A percentile compares a stretch with the other conserved stretches of the same genome.
Conservation (phyloP, 2,888 invertebrate genomes). For the Cerceris ruficornis region DNA sequence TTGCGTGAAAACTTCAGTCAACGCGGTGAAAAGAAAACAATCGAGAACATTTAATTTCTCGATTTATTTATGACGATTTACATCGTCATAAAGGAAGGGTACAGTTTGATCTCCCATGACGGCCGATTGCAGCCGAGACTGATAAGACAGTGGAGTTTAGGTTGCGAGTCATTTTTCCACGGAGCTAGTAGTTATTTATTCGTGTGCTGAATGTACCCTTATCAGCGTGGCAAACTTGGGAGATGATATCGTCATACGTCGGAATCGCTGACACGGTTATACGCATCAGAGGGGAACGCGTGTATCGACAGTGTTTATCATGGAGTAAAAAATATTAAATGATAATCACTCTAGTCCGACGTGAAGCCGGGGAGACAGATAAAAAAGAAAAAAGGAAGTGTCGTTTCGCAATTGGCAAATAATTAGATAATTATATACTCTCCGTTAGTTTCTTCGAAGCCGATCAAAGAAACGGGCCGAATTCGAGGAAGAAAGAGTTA, state of each 20-base stretch:
- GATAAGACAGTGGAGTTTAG: slow-evolving; percentile 45
- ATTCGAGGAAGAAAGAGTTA: slow-evolving; percentile 49
- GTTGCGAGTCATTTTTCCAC: slow-evolving; percentile 42
- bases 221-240: slow-evolving; percentile 50
- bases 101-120: slow-evolving; percentile 23
- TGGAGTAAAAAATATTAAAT: not conserved
- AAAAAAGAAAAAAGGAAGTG: not conserved
- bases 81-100: slow-evolving; percentile 23
- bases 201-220: slow-evolving; percentile 60
- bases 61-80: not conserved
- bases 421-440: no score
- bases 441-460: slow-evolving; percentile 2
- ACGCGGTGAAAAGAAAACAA: no score
- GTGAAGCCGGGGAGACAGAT: slow-evolving; percentile 32
- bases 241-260: slow-evolving; percentile 57
- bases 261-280: slow-evolving; percentile 55
- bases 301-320: slow-evolving; percentile 13
- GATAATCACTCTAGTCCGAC: not conserved
- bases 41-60: no score
- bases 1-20: no score
- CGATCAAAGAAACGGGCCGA: slow-evolving; percentile 37
- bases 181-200: slow-evolving; percentile 65
- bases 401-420: no score
- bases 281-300: slow-evolving; percentile 22
- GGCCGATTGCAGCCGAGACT: slow-evolving; percentile 22